Evolutionary conservation across 2,888 invertebrate genomes (phyloP).

Genomic region (Platycheirus rosarum): DNA sequence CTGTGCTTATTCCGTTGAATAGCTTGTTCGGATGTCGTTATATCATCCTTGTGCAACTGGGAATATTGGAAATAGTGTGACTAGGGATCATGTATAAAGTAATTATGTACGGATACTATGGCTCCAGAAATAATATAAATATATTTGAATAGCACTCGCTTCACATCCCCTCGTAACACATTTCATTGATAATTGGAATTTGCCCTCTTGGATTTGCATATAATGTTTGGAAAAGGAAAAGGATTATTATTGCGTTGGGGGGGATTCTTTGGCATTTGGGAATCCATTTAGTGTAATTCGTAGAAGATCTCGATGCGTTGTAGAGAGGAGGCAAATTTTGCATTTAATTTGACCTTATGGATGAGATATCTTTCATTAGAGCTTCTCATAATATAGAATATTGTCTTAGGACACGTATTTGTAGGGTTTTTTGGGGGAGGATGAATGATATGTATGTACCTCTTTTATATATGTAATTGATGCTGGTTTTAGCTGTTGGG

Average conservation of each 20-base stretch:
- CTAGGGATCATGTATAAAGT: conserved; percentile 69
- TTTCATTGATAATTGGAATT: conserved; percentile 73
- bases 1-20: conserved; percentile 52
- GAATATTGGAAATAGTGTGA: conserved; percentile 72
- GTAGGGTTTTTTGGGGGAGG: conserved; percentile 7
- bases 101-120: conserved; percentile 61
- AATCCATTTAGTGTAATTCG: conserved; percentile 74
- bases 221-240: conserved; percentile 38
- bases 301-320: conserved; percentile 36
- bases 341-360: conserved; percentile 74
- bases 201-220: conserved; percentile 70
- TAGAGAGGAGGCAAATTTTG: conserved; percentile 45
- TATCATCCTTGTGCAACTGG: conserved; percentile 60
- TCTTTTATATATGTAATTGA: conserved; percentile 14
- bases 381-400: conserved; percentile 47
- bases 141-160: conserved; percentile 58
- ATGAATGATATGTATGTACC: neutral
- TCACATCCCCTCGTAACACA: conserved; percentile 66
- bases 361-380: conserved; percentile 73
- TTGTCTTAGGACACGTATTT: conserved; percentile 60
- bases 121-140: conserved; percentile 37
- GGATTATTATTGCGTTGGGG: conserved; percentile 2
- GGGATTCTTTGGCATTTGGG: conserved; percentile 68
- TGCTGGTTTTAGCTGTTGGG: conserved; percentile 15
- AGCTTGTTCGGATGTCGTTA: conserved; percentile 70